Evolutionary conservation across 2,888 invertebrate species (phyloP), one percentile per base, ranked within the genome.

Genomic region (Pristionchus fissidentatus): DNA sequence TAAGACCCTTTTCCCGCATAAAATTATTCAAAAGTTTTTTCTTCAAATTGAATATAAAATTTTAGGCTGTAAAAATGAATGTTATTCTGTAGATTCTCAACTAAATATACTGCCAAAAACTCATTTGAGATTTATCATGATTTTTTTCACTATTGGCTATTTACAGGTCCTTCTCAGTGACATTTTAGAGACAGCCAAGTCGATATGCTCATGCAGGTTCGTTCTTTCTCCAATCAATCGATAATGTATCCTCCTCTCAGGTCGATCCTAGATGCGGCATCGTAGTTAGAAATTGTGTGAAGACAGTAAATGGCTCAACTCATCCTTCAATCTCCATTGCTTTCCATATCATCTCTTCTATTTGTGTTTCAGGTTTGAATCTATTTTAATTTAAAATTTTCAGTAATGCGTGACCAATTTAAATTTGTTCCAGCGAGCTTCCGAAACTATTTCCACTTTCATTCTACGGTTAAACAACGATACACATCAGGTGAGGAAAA

Each of bases 131-230:
- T 49, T 19, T 49, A 19, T 10, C n/a, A n/a, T 52, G 75, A 77
- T 49, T 46, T 57, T 22, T 78, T 43, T 19, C 13, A 49, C 19
- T 60, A 8, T n/a, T 60, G 13, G 35, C 26, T 62, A 38, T 80
- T 8, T 81, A 0, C 62, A 81, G 89, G 93, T 96, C 96, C 92
- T 97, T 97, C 93, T 95, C 95, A 93, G 95, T 96, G 90, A 95
- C 95, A 90, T 94, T 95, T 60, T 89, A 93, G 94, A 85, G 90
- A 90, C 43, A 89, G 88, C 1, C 87, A 89, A 62, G 87, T 89
- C 32, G 91, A 91, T 83, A 90, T 91, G 91, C 80, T 91, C 70
- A 88, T 91, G 90, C 90, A 90, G 84, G 88, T 88, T n/a, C 35
- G 57, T 15, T 38, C 26, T 19, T 46, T n/a, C 43, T n/a, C 8